Evolutionary conservation across 1,140 invertebrate genomes (phyloP), one percentile per base, ranked within the genome.

Genomic region (Agrypnia vestita): DNA sequence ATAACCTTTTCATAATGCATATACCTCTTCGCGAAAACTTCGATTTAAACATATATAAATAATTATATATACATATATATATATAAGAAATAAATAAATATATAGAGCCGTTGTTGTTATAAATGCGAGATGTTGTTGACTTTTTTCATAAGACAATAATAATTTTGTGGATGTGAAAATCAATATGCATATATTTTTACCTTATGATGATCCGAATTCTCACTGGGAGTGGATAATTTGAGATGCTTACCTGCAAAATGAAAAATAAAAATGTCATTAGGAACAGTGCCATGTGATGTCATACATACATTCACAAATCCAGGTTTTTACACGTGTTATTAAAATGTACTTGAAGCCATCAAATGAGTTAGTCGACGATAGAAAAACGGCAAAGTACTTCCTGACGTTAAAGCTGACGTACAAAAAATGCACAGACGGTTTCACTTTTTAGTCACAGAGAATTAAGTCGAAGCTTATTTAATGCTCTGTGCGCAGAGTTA

Each of bases 161-260:
- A 35, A 35, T 35, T 35, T 35, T 35, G 6, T 35, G 25, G 6
- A 6, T 35, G 25, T 35, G 6, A 35, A 35, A 35, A 35, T 35
- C 25, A 1, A 3, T 35, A 35, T 1, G 25, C 6, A 35, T 35
- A 35, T 35, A 35, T 35, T 35, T 35, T 35, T 35, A 35, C 25
- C 25, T 35, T 35, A 35, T n/a, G 25, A 35, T 35, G 25, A 6
- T 35, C 25, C 1, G 25, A 6, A 13, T 19, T 59, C 55, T 59
- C 55, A 15, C 7, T 15, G 17, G 55, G 21, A 21, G 55, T 59
- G 55, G 12, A 19, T 9, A 64, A 35, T 13, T 25, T 35, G 61
- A 17, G 43, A 62, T 75, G 53, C 73, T 75, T 75, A 75, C 73
- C 73, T 75, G 73, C 46, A 59, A 59, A 35, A 61, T 35, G 53